phyloP scores from a whole-genome alignment of 2,888 invertebrate genomes.

The Norana najaformis region DNA sequence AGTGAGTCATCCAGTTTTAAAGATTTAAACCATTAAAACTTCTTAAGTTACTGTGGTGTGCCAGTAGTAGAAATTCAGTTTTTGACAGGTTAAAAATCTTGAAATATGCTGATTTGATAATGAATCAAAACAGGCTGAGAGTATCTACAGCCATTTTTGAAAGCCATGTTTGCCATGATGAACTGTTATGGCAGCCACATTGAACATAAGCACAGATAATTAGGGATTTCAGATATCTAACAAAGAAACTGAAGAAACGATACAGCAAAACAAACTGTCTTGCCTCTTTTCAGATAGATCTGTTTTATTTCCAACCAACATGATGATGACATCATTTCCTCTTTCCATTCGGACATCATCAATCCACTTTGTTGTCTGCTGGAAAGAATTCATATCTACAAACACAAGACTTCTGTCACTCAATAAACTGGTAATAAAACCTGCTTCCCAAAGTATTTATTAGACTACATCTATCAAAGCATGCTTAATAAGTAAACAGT shows the following conservation, averaged over 20 bases:
- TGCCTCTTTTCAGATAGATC: constrained; percentile 95
- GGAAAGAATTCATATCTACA: constrained; percentile 79
- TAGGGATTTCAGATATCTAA: neutral
- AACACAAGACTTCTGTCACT: neutral
- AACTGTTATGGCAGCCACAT: neutral
- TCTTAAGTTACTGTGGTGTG: too few relatives aligned
- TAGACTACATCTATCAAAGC: neutral
- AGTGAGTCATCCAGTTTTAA: too few relatives aligned
- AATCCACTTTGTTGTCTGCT: constrained; percentile 99
- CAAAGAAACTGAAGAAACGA: neutral
- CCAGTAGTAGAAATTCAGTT: too few relatives aligned
- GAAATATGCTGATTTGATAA: neutral
- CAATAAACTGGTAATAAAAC: neutral
- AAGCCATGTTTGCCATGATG: neutral
- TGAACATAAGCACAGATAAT: too few relatives aligned
- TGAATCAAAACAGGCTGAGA: neutral
- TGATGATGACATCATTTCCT: constrained; percentile 98
- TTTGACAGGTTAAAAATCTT: too few relatives aligned
- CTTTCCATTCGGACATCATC: constrained; percentile 98
- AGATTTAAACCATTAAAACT: too few relatives aligned
- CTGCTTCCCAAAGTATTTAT: neutral
- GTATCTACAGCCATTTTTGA: neutral
- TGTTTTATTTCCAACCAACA: constrained; percentile 98
- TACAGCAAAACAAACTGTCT: neutral
- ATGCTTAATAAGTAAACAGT: neutral